Evolutionary conservation across 2,797 vertebrate species (phyloP).

Genomic region (Anolis apletophallus): DNA sequence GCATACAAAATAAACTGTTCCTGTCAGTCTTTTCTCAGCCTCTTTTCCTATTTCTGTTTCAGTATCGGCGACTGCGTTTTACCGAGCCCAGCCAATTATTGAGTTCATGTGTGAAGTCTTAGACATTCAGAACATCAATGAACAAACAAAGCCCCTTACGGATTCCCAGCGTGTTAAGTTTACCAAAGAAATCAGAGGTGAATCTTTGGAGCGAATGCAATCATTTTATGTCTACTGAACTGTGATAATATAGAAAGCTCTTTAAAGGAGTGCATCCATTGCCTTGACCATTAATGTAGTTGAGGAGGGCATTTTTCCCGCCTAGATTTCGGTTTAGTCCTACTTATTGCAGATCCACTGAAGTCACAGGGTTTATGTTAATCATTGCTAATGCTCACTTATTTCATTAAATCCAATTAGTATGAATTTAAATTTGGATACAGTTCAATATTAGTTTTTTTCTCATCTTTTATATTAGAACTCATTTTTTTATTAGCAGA

Average conservation of each 20-base stretch:
- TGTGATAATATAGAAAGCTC: background rate
- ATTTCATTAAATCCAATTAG: background rate
- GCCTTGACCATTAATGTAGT: background rate
- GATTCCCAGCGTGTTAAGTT: conserved; percentile 99
- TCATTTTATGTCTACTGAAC: background rate
- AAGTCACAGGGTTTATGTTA: background rate
- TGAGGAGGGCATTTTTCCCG: background rate
- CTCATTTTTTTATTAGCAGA: background rate
- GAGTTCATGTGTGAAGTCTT: conserved; percentile 99
- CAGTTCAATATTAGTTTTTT: background rate
- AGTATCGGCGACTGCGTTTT: conserved; percentile 99
- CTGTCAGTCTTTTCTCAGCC: conserved; percentile 12
- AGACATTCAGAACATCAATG: conserved; percentile 98
- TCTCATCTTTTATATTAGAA: background rate
- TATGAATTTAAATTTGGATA: background rate
- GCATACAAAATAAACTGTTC: background rate
- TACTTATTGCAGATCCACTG: background rate
- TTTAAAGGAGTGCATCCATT: background rate
- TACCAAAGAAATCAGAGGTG: conserved; percentile 99
- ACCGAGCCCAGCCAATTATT: conserved; percentile 98
- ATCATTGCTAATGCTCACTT: background rate
- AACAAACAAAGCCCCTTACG: conserved; percentile 97
- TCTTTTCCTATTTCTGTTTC: conserved; percentile 34
- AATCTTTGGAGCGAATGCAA: conserved; percentile 47
- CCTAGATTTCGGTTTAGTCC: background rate